Base-by-base conservation (phyloP, 2,113 vertebrate species). In the Muntiacus muntjak region DNA sequence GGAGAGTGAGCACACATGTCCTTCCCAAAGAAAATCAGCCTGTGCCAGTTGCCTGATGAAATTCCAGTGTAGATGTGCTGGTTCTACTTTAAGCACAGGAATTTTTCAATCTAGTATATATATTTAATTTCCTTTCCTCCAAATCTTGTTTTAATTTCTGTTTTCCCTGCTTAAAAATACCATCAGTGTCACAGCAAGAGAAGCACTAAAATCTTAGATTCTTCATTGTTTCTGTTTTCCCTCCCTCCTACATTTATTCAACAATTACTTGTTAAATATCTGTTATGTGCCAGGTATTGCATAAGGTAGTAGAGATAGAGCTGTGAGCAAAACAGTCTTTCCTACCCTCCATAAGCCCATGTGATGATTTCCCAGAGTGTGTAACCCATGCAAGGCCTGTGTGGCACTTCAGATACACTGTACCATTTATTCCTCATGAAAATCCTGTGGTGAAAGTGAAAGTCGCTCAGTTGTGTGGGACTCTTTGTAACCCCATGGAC, bases 141-240 rank as follows among this genome's bases (percentile, higher is more conserved):
- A 91, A 21, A 78, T 97, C 36, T 71, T 93, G 4, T 81, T 96
- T 54, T 36, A 54, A 36, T 82, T 58, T 84, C 36, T 57, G 21
- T 93, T 88, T 71, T 26, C 21, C 52, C 15, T 76, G 58, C 30
- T 93, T 97, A 67, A 83, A 40, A 36, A 74, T 67, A 25, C 60
- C 54, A 64, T 14, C 2, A 15, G 1, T 87, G 36, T 89, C 45
- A 78, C 3, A 40, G 0, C 78, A 55, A 50, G 30, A 33, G 89
- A 78, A 64, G 36, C 30, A 67, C 28, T 86, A 8, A 74, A 47
- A 6, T 62, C n/a, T 64, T 76, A 26, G 57, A 30, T 36, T 62
- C 3, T 64, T 95, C 23, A 50, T 55, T 93, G 76, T 40, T 30
- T 87, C 71, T 23, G 78, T 84, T 78, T 67, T 52, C 52, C 40